phyloP scores from a whole-genome alignment of 30 jellyfish, hydroid and myxozoan genomes.

The Chrysaora quinquecirrha region DNA sequence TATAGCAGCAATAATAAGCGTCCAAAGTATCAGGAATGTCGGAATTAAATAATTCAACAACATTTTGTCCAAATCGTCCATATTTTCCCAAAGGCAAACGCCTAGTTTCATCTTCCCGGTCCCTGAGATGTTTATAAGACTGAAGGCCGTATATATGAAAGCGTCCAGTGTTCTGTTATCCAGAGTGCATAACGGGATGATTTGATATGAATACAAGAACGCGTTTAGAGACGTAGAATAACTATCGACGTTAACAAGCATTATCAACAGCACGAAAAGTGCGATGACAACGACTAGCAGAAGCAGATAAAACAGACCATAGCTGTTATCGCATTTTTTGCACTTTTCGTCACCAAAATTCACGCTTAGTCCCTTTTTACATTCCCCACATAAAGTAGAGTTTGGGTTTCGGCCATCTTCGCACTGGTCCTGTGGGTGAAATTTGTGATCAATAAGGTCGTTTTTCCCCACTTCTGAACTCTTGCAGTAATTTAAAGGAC shows the following conservation, averaged over 20 bases:
- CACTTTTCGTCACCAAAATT: conserved; percentile 76
- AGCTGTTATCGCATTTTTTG: conserved; percentile 15
- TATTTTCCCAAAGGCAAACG: conserved; percentile 70
- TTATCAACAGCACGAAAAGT: conserved; percentile 25
- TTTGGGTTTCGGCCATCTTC: conserved; percentile 48
- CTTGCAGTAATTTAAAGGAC: conserved; percentile 53
- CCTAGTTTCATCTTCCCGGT: conserved; percentile 54
- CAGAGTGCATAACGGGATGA: conserved; percentile 46
- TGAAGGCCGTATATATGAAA: conserved; percentile 44
- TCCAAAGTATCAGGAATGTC: conserved; percentile 44
- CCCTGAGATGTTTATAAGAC: conserved; percentile 53
- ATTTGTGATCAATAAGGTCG: conserved; percentile 39
- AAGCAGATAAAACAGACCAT: conserved; percentile 33
- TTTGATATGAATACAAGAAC: conserved; percentile 72
- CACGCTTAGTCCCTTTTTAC: conserved; percentile 56
- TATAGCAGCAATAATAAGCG: conserved; percentile 22
- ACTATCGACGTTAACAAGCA: conserved; percentile 65
- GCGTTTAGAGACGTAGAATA: conserved; percentile 83
- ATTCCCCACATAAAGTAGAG: conserved; percentile 72
- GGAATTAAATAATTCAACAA: conserved; percentile 73
- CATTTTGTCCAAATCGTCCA: conserved; percentile 61
- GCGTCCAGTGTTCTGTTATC: conserved; percentile 39
- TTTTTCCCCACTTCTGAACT: not conserved
- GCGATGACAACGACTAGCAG: conserved; percentile 24
- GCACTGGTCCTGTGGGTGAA: conserved; percentile 40